phyloP scores from a whole-genome alignment of 2,888 invertebrate species.

The Apamea sordens region DNA sequence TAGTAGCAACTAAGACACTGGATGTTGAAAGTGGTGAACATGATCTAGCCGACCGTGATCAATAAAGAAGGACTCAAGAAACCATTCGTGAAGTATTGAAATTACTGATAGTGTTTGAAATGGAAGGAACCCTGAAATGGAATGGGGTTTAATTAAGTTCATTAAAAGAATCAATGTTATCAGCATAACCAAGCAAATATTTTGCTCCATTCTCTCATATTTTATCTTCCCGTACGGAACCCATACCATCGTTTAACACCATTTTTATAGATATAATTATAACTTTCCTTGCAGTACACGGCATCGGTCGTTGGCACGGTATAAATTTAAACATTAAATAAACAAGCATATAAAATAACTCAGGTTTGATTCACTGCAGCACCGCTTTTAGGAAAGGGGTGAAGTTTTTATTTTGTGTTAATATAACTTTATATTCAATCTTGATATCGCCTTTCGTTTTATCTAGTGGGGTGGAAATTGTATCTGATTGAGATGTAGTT shows the following conservation, averaged over 20 bases:
- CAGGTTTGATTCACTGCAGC: slow-evolving; percentile 82
- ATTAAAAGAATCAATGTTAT: background rate
- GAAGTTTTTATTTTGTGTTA: slow-evolving; percentile 68
- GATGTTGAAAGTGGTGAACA: background rate
- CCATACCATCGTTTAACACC: slow-evolving; percentile 37
- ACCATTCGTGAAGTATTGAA: background rate
- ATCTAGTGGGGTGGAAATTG: slow-evolving; percentile 28
- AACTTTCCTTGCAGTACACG: slow-evolving; percentile 67
- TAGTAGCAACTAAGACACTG: background rate
- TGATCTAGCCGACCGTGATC: background rate
- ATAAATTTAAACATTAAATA: slow-evolving; percentile 89
- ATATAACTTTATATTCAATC: slow-evolving; percentile 40
- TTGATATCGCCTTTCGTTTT: slow-evolving; percentile 44
- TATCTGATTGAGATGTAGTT: slow-evolving; percentile 35
- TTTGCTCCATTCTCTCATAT: background rate
- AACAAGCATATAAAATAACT: slow-evolving; percentile 87
- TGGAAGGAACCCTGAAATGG: too few species aligned
- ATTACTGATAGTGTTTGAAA: background rate
- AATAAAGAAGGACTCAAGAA: background rate
- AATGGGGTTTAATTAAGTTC: background rate
- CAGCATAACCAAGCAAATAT: background rate
- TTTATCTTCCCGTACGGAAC: slow-evolving; percentile 38
- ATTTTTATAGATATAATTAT: slow-evolving; percentile 70
- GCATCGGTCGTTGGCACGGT: slow-evolving; percentile 84
- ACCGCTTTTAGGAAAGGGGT: slow-evolving; percentile 72